Conservation (phyloP, 2,888 invertebrate species). For the Lasioglossum marginatum region DNA sequence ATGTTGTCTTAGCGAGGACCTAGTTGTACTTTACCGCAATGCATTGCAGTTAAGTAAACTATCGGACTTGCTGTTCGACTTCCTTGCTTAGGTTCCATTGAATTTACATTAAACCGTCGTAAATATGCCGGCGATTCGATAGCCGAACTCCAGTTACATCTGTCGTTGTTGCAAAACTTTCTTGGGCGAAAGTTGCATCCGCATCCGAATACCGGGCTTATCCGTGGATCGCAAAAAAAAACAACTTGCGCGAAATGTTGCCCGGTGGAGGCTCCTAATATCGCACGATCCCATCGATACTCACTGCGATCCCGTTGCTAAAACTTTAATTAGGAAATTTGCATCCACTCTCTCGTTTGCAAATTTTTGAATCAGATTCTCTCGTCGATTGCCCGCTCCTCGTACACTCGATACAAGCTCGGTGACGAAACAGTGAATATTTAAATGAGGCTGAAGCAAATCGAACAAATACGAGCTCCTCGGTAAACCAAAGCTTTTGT, state of each 20-base stretch:
- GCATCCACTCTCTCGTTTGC: not conserved
- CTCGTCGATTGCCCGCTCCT: not conserved
- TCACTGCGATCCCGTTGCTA: slow-evolving; percentile 2
- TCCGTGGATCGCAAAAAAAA: slow-evolving; percentile 53
- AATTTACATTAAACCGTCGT: slow-evolving; percentile 57
- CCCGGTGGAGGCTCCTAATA: not conserved
- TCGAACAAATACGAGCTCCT: not conserved
- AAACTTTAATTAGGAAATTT: slow-evolving; percentile 26
- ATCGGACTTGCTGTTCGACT: slow-evolving; percentile 36
- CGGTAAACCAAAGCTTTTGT: not conserved
- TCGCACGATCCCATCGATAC: slow-evolving; percentile 9
- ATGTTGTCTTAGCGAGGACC: slow-evolving; percentile 23
- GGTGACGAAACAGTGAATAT: not conserved
- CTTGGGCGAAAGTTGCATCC: slow-evolving; percentile 37
- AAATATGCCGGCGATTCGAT: slow-evolving; percentile 47
- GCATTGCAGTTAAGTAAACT: slow-evolving; percentile 40
- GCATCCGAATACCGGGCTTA: slow-evolving; percentile 48
- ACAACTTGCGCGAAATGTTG: slow-evolving; percentile 19
- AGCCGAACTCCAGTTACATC: slow-evolving; percentile 46
- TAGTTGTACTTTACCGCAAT: slow-evolving; percentile 34
- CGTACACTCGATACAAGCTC: not conserved
- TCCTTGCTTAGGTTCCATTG: slow-evolving; percentile 25
- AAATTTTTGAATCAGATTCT: not conserved
- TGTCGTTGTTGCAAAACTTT: slow-evolving; percentile 54
- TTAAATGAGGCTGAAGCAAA: not conserved